These are phyloP conservation scores for Myiozetetes cayanensis DNA, from an alignment of 2,113 vertebrate species.

Conservation along the genomic window DNA sequence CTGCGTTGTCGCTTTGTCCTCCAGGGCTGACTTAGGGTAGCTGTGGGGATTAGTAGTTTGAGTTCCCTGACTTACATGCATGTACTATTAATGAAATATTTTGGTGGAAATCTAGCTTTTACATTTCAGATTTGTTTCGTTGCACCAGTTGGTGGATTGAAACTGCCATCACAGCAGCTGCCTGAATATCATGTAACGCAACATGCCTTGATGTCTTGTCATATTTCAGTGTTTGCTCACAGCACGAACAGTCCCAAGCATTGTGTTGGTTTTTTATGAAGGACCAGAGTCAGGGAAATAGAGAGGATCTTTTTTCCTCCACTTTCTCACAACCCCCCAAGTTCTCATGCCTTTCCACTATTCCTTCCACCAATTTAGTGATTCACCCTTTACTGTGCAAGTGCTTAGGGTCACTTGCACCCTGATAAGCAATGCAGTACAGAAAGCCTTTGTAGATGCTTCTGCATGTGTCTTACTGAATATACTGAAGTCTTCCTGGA, in stretches of 20 bases:
- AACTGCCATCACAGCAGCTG: constrained; percentile 57
- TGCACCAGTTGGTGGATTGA: constrained; percentile 49
- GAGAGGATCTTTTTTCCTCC: not conserved
- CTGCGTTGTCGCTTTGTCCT: not conserved
- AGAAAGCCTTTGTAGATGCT: not conserved
- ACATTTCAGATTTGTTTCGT: constrained; percentile 63
- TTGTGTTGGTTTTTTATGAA: constrained; percentile 11
- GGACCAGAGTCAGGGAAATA: not conserved
- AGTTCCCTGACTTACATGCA: not conserved
- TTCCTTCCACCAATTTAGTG: not conserved
- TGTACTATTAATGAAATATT: constrained; percentile 51
- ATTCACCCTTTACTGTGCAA: not conserved
- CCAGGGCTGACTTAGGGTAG: not conserved
- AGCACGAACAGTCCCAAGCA: constrained; percentile 24
- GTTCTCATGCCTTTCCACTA: constrained; percentile 10
- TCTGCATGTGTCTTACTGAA: not conserved
- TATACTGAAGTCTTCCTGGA: not conserved
- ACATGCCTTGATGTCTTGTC: constrained; percentile 53
- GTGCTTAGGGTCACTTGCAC: not conserved
- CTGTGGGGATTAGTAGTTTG: constrained; percentile 31
- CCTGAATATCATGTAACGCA: constrained; percentile 46
- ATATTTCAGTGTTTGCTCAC: constrained; percentile 45
- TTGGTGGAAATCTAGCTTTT: constrained; percentile 59
- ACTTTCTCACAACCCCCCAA: constrained; percentile 1
- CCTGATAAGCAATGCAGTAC: not conserved